Evolutionary conservation across 2,888 invertebrate genomes (phyloP), one percentile per base, ranked within the genome.

Genomic region (Agrochola litura): DNA sequence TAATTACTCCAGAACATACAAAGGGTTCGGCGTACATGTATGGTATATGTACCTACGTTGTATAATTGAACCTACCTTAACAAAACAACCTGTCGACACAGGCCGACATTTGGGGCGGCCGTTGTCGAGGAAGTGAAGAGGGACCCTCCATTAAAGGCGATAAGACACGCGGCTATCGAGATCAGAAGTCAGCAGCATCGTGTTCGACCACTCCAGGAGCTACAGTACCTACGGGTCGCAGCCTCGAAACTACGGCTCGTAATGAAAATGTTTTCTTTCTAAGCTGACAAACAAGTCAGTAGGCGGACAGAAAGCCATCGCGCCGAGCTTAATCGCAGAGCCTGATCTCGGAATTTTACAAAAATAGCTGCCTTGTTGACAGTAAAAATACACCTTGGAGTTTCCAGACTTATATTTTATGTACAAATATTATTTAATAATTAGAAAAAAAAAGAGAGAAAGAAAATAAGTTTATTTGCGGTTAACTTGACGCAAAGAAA

Each of bases 81-180:
- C 83, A 86, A 89, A 79, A 84, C 79, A 83, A 75, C 76, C 74
- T 74, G 68, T 78, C 75, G 81, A 68, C 46, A 46, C 46, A 46
- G 14, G 46, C 60, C 68, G 81, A 87, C 83, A 84, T 83, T 78
- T 77, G 60, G 79, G 75, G 73, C 81, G 83, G 41, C 69, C 41
- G 69, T 52, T 56, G 41, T 73, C 79, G 80, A 76, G 77, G 83
- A 81, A 86, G 73, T 87, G 81, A 83, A 88, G 88, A 81, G 86
- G 86, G 79, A 77, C 88, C 86, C 91, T 90, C 88, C 87, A 87
- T 89, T 90, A 88, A 89, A 86, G 86, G 83, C 85, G 92, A 93
- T 92, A 93, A 92, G 92, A 90, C 92, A 93, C 93, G 93, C 89
- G 84, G 83, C 88, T 84, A 85, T 88, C 89, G 87, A 90, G 86